A percentile compares a stretch with the other conserved stretches of the same genome.
phyloP scores from a whole-genome alignment of 2,797 vertebrate species.

The Alca torda region DNA sequence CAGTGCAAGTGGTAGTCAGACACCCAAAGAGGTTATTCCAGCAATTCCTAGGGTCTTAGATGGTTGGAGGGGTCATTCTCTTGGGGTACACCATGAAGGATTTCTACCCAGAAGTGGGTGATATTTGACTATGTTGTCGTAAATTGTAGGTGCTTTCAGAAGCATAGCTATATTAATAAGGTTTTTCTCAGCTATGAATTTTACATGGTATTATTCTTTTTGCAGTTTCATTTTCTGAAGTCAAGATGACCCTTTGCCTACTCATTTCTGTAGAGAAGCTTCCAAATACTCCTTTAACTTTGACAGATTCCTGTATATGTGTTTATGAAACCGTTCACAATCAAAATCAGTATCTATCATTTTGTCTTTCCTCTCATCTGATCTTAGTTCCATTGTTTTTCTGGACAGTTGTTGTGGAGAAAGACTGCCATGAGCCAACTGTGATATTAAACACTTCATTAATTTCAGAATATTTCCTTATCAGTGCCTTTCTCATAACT shows the following conservation, averaged over 20 bases:
- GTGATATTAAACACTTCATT: not conserved
- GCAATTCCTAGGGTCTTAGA: not conserved
- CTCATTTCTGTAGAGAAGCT: not conserved
- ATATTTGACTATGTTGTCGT: not conserved
- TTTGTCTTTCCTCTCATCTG: not conserved
- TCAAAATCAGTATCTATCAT: not conserved
- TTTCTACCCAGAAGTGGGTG: not conserved
- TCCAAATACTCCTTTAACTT: not conserved
- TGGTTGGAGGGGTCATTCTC: not conserved
- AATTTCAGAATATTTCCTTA: not conserved
- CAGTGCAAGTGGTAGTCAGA: not conserved
- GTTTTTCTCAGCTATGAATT: not conserved
- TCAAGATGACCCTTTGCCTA: not conserved
- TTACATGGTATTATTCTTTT: not conserved
- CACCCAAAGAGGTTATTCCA: not conserved
- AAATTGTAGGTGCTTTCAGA: not conserved
- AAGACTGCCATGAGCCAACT: not conserved
- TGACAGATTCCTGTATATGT: not conserved
- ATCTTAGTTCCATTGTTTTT: not conserved
- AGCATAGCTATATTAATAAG: not conserved
- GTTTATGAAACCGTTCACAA: not conserved
- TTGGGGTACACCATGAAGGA: not conserved
- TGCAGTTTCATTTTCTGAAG: not conserved
- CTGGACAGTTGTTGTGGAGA: not conserved
- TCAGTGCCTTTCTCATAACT: not conserved